Percentiles rank a stretch among this genome's conserved stretches.
Conservation (phyloP, 2,888 invertebrate species). For the Coelopa pilipes region DNA sequence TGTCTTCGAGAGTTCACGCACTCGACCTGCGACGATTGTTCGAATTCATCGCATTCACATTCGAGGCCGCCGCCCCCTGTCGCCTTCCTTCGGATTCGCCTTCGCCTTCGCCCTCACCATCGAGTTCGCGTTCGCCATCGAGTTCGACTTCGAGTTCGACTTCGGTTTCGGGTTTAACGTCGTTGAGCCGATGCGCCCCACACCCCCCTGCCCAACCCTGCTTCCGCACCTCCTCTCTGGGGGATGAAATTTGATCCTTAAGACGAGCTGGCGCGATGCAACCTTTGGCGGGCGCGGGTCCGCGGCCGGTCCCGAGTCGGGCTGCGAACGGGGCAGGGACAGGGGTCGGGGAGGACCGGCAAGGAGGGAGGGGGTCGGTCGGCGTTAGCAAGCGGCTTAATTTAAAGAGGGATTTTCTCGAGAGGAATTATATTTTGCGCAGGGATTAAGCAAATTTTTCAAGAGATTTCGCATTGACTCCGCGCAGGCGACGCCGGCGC, state of each 20-base stretch:
- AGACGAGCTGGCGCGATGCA: slow-evolving; percentile 39
- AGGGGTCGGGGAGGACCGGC: background rate
- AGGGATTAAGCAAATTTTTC: slow-evolving; percentile 60
- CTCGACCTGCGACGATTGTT: slow-evolving; percentile 17
- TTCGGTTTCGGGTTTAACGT: slow-evolving; percentile 25
- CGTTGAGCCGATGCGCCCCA: background rate
- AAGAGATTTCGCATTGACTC: too few species aligned
- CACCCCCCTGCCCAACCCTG: background rate
- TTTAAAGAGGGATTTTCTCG: slow-evolving; percentile 59
- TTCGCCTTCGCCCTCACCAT: too few species aligned
- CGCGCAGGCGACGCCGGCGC: too few species aligned
- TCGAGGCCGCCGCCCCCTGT: too few species aligned
- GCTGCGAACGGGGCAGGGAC: background rate
- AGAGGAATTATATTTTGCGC: slow-evolving; percentile 48
- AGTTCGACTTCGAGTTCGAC: background rate
- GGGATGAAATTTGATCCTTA: slow-evolving; percentile 65
- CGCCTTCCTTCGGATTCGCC: too few species aligned
- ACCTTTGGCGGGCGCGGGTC: background rate
- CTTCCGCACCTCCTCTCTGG: slow-evolving; percentile 31
- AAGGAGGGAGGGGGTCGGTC: background rate
- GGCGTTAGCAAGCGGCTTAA: slow-evolving; percentile 58
- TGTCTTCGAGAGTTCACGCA: slow-evolving; percentile 40
- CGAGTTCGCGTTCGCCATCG: too few species aligned
- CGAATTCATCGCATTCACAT: background rate
- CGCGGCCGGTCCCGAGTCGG: slow-evolving; percentile 1